These are phyloP conservation scores for Centrocercus urophasianus DNA, from an alignment of 2,113 vertebrate species.

Conservation along the genomic window DNA sequence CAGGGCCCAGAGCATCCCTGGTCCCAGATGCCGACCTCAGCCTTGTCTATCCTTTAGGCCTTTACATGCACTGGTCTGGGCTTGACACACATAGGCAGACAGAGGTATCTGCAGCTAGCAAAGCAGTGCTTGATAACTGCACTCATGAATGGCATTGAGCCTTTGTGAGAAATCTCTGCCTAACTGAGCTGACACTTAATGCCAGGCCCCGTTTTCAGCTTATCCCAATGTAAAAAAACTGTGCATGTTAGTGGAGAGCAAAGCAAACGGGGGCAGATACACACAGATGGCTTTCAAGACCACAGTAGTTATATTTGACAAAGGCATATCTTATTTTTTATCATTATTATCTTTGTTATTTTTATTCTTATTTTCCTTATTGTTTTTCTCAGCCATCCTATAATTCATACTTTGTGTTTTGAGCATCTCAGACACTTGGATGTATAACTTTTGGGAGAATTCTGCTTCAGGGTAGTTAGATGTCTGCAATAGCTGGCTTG, in stretches of 20 bases:
- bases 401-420: neutral
- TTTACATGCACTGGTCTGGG: rapidly evolving
- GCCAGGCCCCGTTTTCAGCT: neutral
- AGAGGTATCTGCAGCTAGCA: rapidly evolving
- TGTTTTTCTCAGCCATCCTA: neutral
- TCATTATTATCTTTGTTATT: neutral
- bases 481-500: rapidly evolving
- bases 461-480: neutral
- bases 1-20: neutral
- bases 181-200: rapidly evolving
- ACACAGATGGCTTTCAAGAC: neutral
- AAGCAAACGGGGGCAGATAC: neutral
- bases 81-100: rapidly evolving
- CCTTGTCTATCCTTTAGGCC: rapidly evolving
- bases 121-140: neutral
- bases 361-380: neutral
- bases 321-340: neutral
- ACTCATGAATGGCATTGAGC: rapidly evolving
- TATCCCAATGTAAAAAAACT: rapidly evolving
- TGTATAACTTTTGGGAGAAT: neutral
- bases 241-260: rapidly evolving
- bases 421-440: neutral
- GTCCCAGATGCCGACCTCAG: neutral
- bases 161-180: neutral
- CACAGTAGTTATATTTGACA: neutral